Conservation (phyloP, 2,888 invertebrate genomes). For the Conistra vaccinii region DNA sequence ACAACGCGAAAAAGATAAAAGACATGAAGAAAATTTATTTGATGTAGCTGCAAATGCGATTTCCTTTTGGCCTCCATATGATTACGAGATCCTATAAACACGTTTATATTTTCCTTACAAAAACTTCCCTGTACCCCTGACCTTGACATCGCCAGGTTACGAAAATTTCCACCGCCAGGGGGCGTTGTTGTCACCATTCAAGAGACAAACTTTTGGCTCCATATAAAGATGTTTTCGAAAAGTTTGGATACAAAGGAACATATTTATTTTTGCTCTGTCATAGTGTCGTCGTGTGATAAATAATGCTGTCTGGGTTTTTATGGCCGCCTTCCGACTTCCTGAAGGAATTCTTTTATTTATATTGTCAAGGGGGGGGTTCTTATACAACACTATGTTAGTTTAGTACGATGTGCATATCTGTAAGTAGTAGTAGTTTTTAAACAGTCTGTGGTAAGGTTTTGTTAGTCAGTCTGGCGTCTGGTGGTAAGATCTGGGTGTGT, state of each 20-base stretch:
- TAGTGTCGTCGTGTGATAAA: slow-evolving; percentile 11
- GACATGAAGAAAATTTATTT: slow-evolving; percentile 17
- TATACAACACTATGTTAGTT: no score
- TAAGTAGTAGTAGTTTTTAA: no score
- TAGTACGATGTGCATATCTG: no score
- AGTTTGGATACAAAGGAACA: slow-evolving; percentile 2
- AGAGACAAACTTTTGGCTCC: not conserved
- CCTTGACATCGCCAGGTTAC: slow-evolving; percentile 28
- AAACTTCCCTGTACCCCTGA: slow-evolving; percentile 6
- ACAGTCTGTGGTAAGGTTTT: no score
- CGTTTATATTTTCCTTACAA: not conserved
- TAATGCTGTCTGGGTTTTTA: slow-evolving; percentile 10
- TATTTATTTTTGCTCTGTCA: slow-evolving; percentile 13
- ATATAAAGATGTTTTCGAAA: slow-evolving; percentile 20
- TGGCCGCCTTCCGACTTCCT: not conserved
- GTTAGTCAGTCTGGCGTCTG: no score
- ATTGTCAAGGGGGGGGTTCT: no score
- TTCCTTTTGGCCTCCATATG: slow-evolving; percentile 20
- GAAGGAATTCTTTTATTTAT: not conserved
- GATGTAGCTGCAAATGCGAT: slow-evolving; percentile 28
- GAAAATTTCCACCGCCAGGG: not conserved
- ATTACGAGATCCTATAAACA: not conserved
- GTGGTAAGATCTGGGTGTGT: no score
- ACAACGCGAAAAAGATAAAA: not conserved
- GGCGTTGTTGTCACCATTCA: slow-evolving; percentile 1